Conservation (phyloP, 2,888 invertebrate species). For the Dioctria linearis region DNA sequence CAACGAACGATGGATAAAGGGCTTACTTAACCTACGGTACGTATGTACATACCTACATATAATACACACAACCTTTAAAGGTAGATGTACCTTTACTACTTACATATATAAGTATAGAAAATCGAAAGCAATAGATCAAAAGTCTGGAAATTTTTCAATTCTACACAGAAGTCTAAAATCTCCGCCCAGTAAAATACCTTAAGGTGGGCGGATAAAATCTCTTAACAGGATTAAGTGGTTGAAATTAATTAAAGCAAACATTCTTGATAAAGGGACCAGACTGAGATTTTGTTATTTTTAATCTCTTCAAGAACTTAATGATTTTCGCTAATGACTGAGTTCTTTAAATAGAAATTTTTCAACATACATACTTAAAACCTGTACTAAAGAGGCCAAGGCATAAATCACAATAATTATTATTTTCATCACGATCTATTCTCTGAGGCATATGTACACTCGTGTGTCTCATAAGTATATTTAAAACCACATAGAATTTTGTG, state of each 20-base stretch:
- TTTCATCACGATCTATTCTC: background rate
- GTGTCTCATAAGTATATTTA: background rate
- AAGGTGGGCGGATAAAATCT: background rate
- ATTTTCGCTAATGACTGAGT: background rate
- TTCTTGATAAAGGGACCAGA: background rate
- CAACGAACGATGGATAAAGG: background rate
- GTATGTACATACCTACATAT: background rate
- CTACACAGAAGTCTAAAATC: background rate
- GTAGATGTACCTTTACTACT: background rate
- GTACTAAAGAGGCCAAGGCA: background rate
- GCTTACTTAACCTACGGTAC: background rate
- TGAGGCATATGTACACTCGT: too few species aligned
- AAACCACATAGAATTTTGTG: constrained; percentile 8
- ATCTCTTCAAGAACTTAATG: background rate
- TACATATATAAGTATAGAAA: background rate
- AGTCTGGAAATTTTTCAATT: constrained; percentile 23
- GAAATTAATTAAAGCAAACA: constrained; percentile 32
- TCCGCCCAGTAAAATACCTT: background rate
- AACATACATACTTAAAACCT: background rate
- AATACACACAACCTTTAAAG: background rate
- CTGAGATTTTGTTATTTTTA: background rate
- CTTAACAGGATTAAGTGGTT: background rate
- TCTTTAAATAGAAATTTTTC: background rate
- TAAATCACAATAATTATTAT: background rate
- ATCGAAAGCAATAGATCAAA: constrained; percentile 15